Evolutionary conservation across 2,888 invertebrate genomes (phyloP), one percentile per base, ranked within the genome.

Genomic region (Andrena praecox): DNA sequence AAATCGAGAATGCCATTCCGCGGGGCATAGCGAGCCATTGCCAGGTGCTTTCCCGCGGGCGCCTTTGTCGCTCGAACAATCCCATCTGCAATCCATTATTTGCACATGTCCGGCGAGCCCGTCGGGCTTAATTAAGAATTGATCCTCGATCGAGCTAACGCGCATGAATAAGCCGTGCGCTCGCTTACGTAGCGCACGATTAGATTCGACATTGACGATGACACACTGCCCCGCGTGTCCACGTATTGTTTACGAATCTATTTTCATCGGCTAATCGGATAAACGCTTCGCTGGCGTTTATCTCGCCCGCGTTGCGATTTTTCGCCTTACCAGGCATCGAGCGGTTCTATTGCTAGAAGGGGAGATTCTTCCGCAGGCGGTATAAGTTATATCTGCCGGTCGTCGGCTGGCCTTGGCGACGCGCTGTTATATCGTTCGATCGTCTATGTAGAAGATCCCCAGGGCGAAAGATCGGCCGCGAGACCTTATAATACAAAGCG

Each of bases 1-100:
- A 79, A 89, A 87, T 70, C 83, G 80, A 60, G 60, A 64, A 72
- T 85, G 64, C 60, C 63, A 42, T 62, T 59, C 33, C 50, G 62
- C 73, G 56, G 64, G 67, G 56, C 63, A 62, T 20, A 35, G 67
- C n/a, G 10, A 52, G 42, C 54, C 48, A 62, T 35, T 24, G 42
- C 29, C 77, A 74, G 42, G 63, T 68, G 72, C 56, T 59, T 69
- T 64, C 70, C 56, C 42, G 20, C 5, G 6, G 4, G 4, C 10
- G 16, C 27, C 62, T 73, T 68, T 59, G 59, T 66, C 35, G 29
- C 24, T 35, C 10, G 31, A 54, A 27, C 35, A 33, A 67, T 68
- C 24, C 29, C 35, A 20, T 73, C 59, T 59, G n/a, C 59, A 31
- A 67, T 75, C 27, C 27, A 24, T 27, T 56, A 31, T 24, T 66